A percentile compares a stretch with the other conserved stretches of the same genome.
Evolutionary conservation across 1,140 invertebrate species (phyloP).

Genomic region (Leptopilina clavipes): DNA sequence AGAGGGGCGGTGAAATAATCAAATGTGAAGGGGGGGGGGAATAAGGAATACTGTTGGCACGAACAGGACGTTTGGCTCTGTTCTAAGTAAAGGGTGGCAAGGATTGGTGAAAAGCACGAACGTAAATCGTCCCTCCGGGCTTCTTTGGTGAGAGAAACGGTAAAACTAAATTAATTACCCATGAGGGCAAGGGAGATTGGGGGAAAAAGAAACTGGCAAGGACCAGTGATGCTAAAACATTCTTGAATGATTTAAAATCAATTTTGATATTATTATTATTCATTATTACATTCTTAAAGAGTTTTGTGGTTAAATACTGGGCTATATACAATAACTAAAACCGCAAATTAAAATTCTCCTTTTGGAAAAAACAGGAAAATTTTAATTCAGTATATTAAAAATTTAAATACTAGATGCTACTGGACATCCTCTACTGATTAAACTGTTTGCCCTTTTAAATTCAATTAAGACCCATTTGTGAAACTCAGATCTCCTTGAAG

Average conservation of each 20-base stretch:
- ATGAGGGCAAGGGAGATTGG: not conserved
- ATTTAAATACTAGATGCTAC: no score
- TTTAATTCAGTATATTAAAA: no score
- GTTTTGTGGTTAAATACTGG: no score
- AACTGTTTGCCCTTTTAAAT: conserved; percentile 16
- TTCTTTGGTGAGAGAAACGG: conserved; percentile 23
- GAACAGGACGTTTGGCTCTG: conserved; percentile 15
- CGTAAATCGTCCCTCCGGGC: conserved; percentile 22
- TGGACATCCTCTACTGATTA: not conserved
- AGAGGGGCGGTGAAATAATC: no score
- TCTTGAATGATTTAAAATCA: no score
- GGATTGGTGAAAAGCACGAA: conserved; percentile 27
- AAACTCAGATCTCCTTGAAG: not conserved
- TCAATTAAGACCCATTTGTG: conserved; percentile 23
- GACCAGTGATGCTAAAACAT: no score
- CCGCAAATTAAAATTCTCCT: no score
- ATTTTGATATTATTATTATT: no score
- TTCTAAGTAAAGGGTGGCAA: not conserved
- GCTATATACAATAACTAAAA: no score
- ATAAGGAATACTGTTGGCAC: conserved; percentile 30
- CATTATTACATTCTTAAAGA: no score
- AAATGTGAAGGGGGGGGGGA: not conserved
- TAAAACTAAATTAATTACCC: conserved; percentile 34
- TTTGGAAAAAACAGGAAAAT: no score
- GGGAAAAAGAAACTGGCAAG: conserved; percentile 17